A percentile compares a stretch with the other conserved stretches of the same genome.
Evolutionary conservation across 2,888 invertebrate species (phyloP).

Genomic region (Gonocerus acuteangulatus): DNA sequence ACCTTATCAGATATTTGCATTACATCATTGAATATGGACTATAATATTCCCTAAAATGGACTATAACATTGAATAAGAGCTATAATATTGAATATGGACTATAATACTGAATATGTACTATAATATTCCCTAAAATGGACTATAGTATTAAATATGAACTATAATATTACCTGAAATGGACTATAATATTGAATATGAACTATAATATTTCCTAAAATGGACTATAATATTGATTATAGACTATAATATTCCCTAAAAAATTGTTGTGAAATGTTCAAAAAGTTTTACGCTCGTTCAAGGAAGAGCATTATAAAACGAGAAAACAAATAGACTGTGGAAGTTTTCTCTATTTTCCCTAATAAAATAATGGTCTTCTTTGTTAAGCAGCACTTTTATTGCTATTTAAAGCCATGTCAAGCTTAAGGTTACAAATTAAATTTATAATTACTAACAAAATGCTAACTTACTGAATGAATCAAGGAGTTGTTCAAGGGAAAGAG

Average conservation of each 20-base stretch:
- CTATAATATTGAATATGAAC: neutral
- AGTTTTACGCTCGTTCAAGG: too few species aligned
- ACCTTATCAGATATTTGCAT: neutral
- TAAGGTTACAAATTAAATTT: neutral
- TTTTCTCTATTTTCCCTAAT: too few species aligned
- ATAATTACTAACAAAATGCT: too few species aligned
- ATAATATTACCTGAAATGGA: neutral
- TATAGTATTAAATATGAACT: too few species aligned
- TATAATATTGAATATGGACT: neutral
- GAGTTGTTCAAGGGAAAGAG: neutral
- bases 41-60: neutral
- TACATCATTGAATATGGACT: neutral
- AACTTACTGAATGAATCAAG: neutral
- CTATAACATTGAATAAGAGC: too few species aligned
- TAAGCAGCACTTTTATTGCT: too few species aligned
- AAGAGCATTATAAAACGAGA: too few species aligned
- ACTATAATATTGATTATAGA: too few species aligned
- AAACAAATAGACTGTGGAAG: too few species aligned
- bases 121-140: neutral
- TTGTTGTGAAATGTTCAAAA: too few species aligned
- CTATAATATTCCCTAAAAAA: neutral
- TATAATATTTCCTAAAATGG: neutral
- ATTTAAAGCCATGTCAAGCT: too few species aligned
- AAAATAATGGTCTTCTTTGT: too few species aligned
- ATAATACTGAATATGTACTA: neutral